Evolutionary conservation across 2,888 invertebrate species (phyloP), one percentile per base, ranked within the genome.

Genomic region (Silvanus unidentatus): DNA sequence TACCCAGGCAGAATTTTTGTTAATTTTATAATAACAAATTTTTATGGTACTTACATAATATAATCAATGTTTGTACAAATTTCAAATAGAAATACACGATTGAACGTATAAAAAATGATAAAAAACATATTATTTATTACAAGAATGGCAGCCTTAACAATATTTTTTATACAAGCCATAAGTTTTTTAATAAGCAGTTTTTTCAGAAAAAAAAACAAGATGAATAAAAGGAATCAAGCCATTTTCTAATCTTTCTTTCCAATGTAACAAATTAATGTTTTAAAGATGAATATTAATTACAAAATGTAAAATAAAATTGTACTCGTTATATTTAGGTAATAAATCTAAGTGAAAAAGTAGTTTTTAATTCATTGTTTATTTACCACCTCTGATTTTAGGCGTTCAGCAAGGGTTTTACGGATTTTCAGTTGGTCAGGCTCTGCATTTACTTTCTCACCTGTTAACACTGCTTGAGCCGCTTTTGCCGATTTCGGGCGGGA

Each of bases 301-400:
- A 60, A 64, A 62, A 55, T 68, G 66, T 68, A 66, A 68, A 63
- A 65, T 66, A 66, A 64, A 60, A 65, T 55, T 70, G 67, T 69
- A 69, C 63, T 69, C 69, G 65, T 67, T 69, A 69, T 69, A 69
- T 69, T 69, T 69, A 70, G 68, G 65, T 69, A 70, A 69, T 70
- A 69, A 70, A 70, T 65, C 63, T 68, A 66, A 68, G 66, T 60
- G 54, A 63, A 66, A 60, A 53, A 37, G 9, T 15, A 37, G 29
- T 30, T 29, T 44, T 39, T 32, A 11, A n/a, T 47, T 32, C 12
- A 37, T 37, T 43, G 16, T 14, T 53, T 55, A 16, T 43, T 44
- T 4, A 93, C 87, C 4, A 95, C 90, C 75, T 95, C 94, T 39
- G 84, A 78, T 69, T 88, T 88, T 40, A 95, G 76, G 58, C 88